Conservation (phyloP, 2,113 vertebrate species). For the Ascaphus truei region DNA sequence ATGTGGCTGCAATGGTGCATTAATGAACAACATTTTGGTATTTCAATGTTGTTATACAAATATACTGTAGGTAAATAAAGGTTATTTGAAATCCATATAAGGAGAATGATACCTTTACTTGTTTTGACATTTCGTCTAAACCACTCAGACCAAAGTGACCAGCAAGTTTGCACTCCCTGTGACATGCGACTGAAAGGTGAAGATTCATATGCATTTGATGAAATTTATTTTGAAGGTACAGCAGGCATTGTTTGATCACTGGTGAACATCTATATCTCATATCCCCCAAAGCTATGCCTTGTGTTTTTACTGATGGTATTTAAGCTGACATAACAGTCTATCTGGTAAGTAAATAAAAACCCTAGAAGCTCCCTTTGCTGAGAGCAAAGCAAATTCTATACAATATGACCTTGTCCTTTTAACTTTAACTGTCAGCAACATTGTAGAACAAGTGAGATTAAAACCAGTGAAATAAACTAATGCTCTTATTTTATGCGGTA, state of each 20-base stretch:
- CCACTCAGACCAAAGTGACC: neutral
- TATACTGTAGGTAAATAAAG: no score
- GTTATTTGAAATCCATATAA: no score
- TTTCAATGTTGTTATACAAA: no score
- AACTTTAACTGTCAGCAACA: neutral
- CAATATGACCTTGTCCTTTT: slow-evolving; percentile 23
- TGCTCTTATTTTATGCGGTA: no score
- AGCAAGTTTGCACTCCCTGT: neutral
- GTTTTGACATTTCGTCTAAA: slow-evolving; percentile 13
- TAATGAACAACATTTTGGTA: no score
- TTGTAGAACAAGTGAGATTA: no score
- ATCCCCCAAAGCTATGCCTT: slow-evolving; percentile 11
- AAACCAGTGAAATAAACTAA: no score
- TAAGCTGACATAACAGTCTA: slow-evolving; percentile 26
- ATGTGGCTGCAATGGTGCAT: no score
- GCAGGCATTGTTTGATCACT: slow-evolving; percentile 29
- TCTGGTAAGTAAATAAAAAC: slow-evolving; percentile 17
- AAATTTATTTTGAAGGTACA: slow-evolving; percentile 28
- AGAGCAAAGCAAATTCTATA: neutral
- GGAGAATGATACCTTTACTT: no score
- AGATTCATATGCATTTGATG: slow-evolving; percentile 19
- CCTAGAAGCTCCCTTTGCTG: slow-evolving; percentile 9
- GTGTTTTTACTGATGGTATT: slow-evolving; percentile 31
- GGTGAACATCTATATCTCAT: slow-evolving; percentile 26
- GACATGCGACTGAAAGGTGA: slow-evolving; percentile 18